Conservation (phyloP, 2,888 invertebrate species). For the Plagodis dolabraria region DNA sequence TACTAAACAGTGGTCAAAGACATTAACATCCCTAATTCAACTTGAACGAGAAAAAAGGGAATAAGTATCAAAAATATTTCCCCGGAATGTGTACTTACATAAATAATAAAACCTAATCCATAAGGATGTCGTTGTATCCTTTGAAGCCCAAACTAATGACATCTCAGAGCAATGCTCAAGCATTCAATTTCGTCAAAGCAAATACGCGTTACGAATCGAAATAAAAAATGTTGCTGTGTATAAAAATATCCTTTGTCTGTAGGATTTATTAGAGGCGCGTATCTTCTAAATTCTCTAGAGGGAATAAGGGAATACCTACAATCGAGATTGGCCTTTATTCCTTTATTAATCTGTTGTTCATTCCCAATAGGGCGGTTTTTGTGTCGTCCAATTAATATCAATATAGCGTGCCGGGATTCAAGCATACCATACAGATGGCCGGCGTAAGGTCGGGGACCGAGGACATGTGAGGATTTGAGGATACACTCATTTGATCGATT, state of each 20-base stretch:
- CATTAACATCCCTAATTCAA: too few relatives aligned
- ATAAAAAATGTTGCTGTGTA: constrained; percentile 12
- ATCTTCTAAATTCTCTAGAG: constrained; percentile 56
- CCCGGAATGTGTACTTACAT: neutral
- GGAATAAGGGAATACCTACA: constrained; percentile 61
- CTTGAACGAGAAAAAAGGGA: neutral
- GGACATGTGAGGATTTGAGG: constrained; percentile 27
- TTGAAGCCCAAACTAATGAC: constrained; percentile 20
- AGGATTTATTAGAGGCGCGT: constrained; percentile 59
- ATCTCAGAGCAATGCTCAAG: constrained; percentile 12
- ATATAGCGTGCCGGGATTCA: constrained; percentile 60
- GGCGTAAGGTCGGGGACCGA: constrained; percentile 24
- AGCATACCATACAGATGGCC: constrained; percentile 47
- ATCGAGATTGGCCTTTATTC: constrained; percentile 62
- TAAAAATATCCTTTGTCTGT: constrained; percentile 32
- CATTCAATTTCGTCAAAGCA: constrained; percentile 24
- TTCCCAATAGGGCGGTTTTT: constrained; percentile 55
- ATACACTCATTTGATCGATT: neutral
- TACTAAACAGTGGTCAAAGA: too few relatives aligned
- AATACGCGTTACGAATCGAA: constrained; percentile 24
- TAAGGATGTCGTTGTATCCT: constrained; percentile 2
- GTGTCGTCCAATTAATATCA: constrained; percentile 73
- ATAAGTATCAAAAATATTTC: neutral
- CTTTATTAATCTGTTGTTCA: constrained; percentile 69
- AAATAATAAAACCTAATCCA: constrained; percentile 4